These are phyloP conservation scores for Elysia crispata DNA, from an alignment of 2,888 invertebrate species.

Conservation along the genomic window DNA sequence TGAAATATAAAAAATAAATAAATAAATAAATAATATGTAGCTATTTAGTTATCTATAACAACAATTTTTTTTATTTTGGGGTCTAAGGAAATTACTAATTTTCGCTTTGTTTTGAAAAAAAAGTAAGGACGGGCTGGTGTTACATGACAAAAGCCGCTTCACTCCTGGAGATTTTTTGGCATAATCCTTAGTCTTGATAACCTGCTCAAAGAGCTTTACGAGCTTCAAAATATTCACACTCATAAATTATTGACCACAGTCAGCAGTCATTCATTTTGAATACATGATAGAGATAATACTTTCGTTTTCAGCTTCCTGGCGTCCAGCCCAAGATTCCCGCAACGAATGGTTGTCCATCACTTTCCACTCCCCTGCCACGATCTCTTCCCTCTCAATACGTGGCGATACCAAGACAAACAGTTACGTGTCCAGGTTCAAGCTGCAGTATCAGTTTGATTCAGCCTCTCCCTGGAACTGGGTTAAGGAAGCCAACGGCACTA, in stretches of 20 bases:
- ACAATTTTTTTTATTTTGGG: no score
- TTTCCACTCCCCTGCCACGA: constrained; percentile 62
- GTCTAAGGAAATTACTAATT: no score
- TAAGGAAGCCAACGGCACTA: not conserved
- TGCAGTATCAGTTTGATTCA: constrained; percentile 62
- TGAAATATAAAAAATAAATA: no score
- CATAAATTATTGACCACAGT: not conserved
- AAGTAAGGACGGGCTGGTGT: no score
- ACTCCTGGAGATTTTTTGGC: no score
- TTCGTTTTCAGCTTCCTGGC: constrained; percentile 58
- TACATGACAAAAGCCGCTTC: no score
- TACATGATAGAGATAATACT: no score
- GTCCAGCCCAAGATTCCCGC: constrained; percentile 36
- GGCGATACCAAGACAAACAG: constrained; percentile 61
- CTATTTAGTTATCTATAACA: no score
- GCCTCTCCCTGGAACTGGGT: constrained; percentile 58
- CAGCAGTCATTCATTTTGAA: not conserved
- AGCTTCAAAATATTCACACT: not conserved
- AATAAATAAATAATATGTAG: no score
- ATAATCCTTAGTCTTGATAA: no score
- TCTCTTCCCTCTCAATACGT: constrained; percentile 58
- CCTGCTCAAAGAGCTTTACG: not conserved
- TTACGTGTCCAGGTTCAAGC: constrained; percentile 63
- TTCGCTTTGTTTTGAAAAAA: no score
- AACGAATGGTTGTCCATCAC: constrained; percentile 60